Evolutionary conservation across 2,797 vertebrate species (phyloP).

Genomic region (Pagetopsis macropterus): DNA sequence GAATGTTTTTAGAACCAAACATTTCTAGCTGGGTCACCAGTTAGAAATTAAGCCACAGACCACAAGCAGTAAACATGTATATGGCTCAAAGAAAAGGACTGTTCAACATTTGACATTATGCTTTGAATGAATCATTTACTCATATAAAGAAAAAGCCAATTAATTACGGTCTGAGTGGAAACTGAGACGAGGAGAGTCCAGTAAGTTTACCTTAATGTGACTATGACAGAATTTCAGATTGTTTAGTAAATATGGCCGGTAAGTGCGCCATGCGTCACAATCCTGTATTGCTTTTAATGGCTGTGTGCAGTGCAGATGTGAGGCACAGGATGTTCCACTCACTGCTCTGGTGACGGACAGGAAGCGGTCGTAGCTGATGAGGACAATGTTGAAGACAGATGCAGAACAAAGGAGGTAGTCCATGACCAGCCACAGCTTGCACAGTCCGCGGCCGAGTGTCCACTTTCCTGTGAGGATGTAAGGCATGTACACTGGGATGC

Average conservation of each 20-base stretch:
- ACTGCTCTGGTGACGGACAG: conserved; percentile 90
- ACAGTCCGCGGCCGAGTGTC: conserved; percentile 83
- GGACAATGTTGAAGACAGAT: conserved; percentile 91
- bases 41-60: conserved; percentile 43
- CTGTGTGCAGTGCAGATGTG: background rate
- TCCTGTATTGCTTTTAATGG: conserved; percentile 3
- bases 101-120: background rate
- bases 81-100: background rate
- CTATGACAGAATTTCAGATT: background rate
- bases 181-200: no score
- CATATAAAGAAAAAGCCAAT: background rate
- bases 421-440: conserved; percentile 88
- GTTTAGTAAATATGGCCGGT: background rate
- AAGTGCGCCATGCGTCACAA: background rate
- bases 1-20: no score
- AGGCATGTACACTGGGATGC: conserved; percentile 91
- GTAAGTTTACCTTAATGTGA: background rate
- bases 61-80: conserved; percentile 12
- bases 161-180: background rate
- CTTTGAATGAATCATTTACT: background rate
- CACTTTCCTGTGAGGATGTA: conserved; percentile 84
- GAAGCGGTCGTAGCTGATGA: conserved; percentile 93
- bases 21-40: conserved; percentile 4
- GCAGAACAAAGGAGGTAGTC: conserved; percentile 91
- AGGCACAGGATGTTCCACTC: conserved; percentile 71